phyloP scores from a whole-genome alignment of 1,140 invertebrate species.

The Trichonephila inaurata region DNA sequence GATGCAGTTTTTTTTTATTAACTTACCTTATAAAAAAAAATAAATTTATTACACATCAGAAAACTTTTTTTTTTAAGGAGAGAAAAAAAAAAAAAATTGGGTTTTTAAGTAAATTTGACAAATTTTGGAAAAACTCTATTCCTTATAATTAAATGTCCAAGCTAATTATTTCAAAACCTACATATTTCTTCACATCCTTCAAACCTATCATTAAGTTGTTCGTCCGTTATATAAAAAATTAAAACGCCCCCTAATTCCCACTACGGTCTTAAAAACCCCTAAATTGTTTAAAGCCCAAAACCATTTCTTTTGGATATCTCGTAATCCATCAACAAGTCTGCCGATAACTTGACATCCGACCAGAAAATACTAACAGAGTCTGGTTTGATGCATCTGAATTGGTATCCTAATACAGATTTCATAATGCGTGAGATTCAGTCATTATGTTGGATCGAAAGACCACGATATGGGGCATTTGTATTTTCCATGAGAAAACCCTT shows the following conservation, averaged over 20 bases:
- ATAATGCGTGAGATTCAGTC: neutral
- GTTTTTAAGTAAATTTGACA: no score
- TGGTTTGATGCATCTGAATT: neutral
- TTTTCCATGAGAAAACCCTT: neutral
- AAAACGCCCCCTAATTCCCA: neutral
- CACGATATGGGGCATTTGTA: neutral
- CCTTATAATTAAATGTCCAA: no score
- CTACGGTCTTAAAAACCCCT: neutral
- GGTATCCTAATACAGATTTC: neutral
- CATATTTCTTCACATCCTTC: no score
- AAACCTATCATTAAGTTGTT: neutral
- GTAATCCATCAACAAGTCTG: neutral
- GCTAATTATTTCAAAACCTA: no score
- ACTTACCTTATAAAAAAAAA: no score
- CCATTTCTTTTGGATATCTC: no score
- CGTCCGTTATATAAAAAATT: neutral
- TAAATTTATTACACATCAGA: no score
- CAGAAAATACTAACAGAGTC: neutral
- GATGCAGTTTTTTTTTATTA: no score
- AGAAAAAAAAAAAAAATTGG: no score
- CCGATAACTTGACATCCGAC: neutral
- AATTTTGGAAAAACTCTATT: no score
- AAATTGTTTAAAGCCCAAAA: neutral
- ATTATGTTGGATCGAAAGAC: neutral
- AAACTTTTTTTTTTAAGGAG: no score